Conservation (phyloP, 2,797 vertebrate genomes). For the Gephyroberyx darwinii region DNA sequence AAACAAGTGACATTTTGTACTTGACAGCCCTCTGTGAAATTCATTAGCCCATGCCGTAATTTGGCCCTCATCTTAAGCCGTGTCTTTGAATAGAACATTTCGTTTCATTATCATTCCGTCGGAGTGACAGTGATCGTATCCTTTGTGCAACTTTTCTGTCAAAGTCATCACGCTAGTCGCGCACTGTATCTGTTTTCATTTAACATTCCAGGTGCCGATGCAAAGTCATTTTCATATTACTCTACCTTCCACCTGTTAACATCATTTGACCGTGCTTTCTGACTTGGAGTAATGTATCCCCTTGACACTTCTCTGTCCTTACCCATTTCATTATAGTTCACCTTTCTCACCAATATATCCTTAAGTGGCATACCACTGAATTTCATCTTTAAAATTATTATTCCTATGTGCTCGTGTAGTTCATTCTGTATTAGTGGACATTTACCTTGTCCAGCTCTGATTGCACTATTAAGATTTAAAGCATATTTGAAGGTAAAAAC, state of each 20-base stretch:
- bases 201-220: neutral
- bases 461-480: neutral
- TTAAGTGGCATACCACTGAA: neutral
- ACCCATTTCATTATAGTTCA: neutral
- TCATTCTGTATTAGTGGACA: conserved; percentile 1
- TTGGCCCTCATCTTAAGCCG: neutral
- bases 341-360: neutral
- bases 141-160: neutral
- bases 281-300: neutral
- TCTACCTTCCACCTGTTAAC: conserved; percentile 6
- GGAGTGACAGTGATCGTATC: conserved; percentile 1
- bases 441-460: neutral
- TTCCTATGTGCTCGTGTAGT: neutral
- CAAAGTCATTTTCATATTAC: neutral
- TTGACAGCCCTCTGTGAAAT: conserved; percentile 7
- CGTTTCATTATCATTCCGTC: conserved; percentile 7
- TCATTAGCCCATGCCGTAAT: neutral
- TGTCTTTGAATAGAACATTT: conserved; percentile 8
- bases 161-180: neutral
- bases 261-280: neutral
- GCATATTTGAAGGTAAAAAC: conserved; percentile 8
- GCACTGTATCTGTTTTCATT: conserved; percentile 18
- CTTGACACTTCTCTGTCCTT: neutral
- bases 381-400: neutral
- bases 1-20: neutral